phyloP scores from a whole-genome alignment of 1,140 invertebrate genomes.

The Cryptotermes secundus region DNA sequence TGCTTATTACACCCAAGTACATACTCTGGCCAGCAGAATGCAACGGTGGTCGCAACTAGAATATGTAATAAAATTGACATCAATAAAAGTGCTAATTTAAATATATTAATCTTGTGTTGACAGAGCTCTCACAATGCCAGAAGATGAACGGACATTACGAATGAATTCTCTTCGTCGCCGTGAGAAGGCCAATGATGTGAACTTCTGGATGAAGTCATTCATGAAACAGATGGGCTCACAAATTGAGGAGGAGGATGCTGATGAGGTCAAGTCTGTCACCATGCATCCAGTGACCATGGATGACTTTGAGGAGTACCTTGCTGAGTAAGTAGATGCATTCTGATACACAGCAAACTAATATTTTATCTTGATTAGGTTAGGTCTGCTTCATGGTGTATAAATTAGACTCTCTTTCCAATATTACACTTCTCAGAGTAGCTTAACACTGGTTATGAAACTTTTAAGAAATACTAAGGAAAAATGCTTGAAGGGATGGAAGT shows the following conservation, averaged over 20 bases:
- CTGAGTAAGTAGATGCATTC: slow-evolving; percentile 60
- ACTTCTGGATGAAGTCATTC: slow-evolving; percentile 87
- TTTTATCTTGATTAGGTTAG: neutral
- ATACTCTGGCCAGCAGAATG: too few species aligned
- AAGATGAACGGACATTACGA: slow-evolving; percentile 80
- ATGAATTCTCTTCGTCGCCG: slow-evolving; percentile 82
- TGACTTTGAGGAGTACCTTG: slow-evolving; percentile 83
- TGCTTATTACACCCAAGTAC: too few species aligned
- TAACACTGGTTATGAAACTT: too few species aligned
- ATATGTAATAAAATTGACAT: too few species aligned
- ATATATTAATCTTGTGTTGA: neutral
- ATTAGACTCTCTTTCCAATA: too few species aligned
- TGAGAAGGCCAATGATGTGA: slow-evolving; percentile 81
- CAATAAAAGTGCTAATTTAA: neutral
- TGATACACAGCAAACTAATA: neutral
- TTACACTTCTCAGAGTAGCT: too few species aligned
- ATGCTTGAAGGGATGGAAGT: too few species aligned
- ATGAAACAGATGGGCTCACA: slow-evolving; percentile 78
- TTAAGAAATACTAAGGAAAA: too few species aligned
- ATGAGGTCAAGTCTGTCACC: slow-evolving; percentile 74
- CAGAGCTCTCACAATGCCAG: slow-evolving; percentile 84
- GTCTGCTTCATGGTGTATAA: neutral
- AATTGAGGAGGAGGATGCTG: slow-evolving; percentile 67
- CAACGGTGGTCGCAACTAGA: too few species aligned
- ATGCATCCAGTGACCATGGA: slow-evolving; percentile 84